Evolutionary conservation across 1,140 invertebrate genomes (phyloP), one percentile per base, ranked within the genome.

Genomic region (Caenorhabditis briggsae): DNA sequence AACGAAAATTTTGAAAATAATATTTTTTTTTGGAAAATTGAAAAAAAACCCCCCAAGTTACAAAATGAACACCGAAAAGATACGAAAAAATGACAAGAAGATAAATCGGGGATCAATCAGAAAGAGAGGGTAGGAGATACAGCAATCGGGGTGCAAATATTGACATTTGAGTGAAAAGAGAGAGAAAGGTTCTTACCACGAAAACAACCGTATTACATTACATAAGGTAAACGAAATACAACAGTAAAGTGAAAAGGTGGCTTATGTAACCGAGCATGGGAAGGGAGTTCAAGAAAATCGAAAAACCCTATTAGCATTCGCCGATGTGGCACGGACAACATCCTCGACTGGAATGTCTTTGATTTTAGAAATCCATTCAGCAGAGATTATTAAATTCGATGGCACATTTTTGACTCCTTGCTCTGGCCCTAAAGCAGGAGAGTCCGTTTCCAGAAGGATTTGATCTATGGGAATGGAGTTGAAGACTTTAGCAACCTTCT

Each of bases 201-300:
- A 78, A 78, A 78, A 78, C 70, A 78, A 78, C 46, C n/a, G 70
- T 78, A 78, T 78, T 78, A 78, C 70, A 78, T 78, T 78, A 78
- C 70, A 50, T 53, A 78, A 53, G 43, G 70, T 50, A 18, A 23
- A 16, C 18, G 12, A 48, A n/a, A 46, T 46, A 50, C 2, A 20
- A 25, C 41, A 18, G 7, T 25, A 23, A 50, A 50, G 9, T 18
- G 41, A 20, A 11, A 46, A 53, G 20, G 33, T 0, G 23, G 9
- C 18, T 2, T 78, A 11, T 14, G 41, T 16, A 50, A 50, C 20
- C 8, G 18, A 65, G 5, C 2, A 65, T 43, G 20, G 7, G 33
- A 3, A 64, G 25, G 25, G n/a, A 33, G 33, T 33, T 33, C 33
- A 33, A 33, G 33, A 70, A 46, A 70, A 70, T 16, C 41, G 11